Conservation (phyloP, 2,113 vertebrate species). For the Mungos mungo region DNA sequence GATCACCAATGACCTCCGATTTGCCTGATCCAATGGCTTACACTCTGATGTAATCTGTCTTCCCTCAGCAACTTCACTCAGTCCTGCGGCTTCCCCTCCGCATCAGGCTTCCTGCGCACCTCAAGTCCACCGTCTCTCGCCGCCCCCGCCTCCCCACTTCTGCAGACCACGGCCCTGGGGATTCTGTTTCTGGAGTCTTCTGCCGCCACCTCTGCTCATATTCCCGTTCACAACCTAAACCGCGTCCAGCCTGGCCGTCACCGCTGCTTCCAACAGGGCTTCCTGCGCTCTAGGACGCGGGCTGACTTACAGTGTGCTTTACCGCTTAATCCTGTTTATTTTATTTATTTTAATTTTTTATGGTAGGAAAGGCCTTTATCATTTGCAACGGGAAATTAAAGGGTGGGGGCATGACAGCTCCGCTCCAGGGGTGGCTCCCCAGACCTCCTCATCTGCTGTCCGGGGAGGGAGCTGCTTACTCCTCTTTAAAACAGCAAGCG, state of each 20-base stretch:
- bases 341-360: too few species aligned
- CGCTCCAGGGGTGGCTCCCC: too few species aligned
- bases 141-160: too few species aligned
- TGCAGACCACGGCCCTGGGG: rapidly evolving
- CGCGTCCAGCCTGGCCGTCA: not conserved
- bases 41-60: rapidly evolving
- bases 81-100: not conserved
- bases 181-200: not conserved
- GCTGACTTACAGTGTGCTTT: not conserved
- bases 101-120: not conserved
- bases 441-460: too few species aligned
- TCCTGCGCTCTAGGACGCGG: not conserved
- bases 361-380: too few species aligned
- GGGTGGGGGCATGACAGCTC: too few species aligned
- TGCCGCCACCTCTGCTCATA: not conserved
- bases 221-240: not conserved
- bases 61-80: not conserved
- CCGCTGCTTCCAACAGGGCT: not conserved
- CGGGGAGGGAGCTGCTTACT: too few species aligned
- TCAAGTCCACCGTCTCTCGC: too few species aligned
- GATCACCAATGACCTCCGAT: not conserved
- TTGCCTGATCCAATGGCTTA: not conserved
- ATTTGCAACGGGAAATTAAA: too few species aligned
- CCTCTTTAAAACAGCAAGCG: not conserved
- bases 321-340: not conserved